phyloP scores from a whole-genome alignment of 1,140 invertebrate genomes.

The Nasonia vitripennis region DNA sequence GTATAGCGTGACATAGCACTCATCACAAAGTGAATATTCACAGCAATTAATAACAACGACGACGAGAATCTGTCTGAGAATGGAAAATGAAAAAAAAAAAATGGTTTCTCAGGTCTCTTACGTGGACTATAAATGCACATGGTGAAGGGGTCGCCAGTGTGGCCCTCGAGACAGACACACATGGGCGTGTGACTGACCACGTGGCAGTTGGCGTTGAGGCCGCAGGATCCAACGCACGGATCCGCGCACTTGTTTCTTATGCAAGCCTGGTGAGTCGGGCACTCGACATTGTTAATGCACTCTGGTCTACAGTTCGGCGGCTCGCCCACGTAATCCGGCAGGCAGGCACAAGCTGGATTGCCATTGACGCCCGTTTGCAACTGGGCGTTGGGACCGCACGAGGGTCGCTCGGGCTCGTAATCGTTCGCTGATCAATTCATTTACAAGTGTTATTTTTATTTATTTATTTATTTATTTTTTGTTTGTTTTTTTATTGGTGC shows the following conservation, averaged over 20 bases:
- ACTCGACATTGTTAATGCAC: conserved; percentile 69
- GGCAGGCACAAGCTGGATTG: conserved; percentile 78
- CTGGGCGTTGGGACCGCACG: conserved; percentile 77
- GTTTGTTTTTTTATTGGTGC: background rate
- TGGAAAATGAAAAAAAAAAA: background rate
- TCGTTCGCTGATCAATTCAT: conserved; percentile 22
- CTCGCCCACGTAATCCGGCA: conserved; percentile 73
- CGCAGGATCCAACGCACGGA: conserved; percentile 83
- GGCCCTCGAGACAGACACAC: conserved; percentile 80
- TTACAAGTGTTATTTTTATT: background rate
- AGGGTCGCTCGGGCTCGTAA: conserved; percentile 57
- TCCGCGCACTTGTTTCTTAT: conserved; percentile 81
- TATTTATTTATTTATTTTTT: background rate
- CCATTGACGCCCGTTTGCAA: conserved; percentile 75
- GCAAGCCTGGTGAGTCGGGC: conserved; percentile 72
- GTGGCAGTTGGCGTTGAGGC: conserved; percentile 80
- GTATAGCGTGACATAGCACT: background rate
- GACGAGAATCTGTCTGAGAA: background rate
- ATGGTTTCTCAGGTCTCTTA: conserved; percentile 72
- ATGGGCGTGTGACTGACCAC: conserved; percentile 82
- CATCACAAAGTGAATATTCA: background rate
- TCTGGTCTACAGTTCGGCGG: conserved; percentile 75
- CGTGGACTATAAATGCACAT: conserved; percentile 69
- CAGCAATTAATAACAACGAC: background rate
- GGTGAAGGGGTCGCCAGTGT: conserved; percentile 82